A percentile compares a stretch with the other conserved stretches of the same genome.
These are phyloP conservation scores for Athene noctua DNA, from an alignment of 2,113 vertebrate genomes.

Conservation along the genomic window DNA sequence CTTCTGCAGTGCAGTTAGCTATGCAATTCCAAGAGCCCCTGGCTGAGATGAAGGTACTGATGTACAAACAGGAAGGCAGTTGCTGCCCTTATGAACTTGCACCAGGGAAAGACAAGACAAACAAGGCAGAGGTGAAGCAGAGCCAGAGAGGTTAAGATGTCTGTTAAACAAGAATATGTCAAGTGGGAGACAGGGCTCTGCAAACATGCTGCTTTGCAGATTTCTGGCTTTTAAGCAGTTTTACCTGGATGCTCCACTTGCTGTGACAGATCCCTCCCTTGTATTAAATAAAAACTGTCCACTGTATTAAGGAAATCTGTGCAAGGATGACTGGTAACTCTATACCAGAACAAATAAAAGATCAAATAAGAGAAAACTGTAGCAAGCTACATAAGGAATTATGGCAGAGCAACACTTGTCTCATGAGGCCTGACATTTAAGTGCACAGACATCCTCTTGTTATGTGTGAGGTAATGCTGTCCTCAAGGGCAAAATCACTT, in stretches of 20 bases:
- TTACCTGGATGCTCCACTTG: background rate
- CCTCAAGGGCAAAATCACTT: constrained; percentile 1
- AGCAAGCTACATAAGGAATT: background rate
- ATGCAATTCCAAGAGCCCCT: background rate
- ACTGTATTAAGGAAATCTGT: background rate
- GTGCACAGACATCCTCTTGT: background rate
- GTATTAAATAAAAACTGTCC: background rate
- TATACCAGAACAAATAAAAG: background rate
- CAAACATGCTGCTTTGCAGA: background rate
- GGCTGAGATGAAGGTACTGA: background rate
- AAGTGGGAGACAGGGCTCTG: background rate
- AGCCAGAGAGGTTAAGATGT: background rate
- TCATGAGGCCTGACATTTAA: background rate
- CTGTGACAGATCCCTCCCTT: background rate
- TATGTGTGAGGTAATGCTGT: background rate
- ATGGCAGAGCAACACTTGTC: background rate
- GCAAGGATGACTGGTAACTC: background rate
- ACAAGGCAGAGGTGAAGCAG: background rate
- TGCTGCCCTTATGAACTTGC: background rate
- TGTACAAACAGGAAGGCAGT: background rate
- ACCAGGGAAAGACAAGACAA: background rate
- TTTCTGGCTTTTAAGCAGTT: background rate
- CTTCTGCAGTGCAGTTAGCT: background rate
- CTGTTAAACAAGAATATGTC: background rate
- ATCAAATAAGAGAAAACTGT: background rate